Percentiles rank a stretch among this genome's conserved stretches.
These are phyloP conservation scores for Portunus trituberculatus DNA, from an alignment of 1,140 invertebrate species.

Conservation along the genomic window DNA sequence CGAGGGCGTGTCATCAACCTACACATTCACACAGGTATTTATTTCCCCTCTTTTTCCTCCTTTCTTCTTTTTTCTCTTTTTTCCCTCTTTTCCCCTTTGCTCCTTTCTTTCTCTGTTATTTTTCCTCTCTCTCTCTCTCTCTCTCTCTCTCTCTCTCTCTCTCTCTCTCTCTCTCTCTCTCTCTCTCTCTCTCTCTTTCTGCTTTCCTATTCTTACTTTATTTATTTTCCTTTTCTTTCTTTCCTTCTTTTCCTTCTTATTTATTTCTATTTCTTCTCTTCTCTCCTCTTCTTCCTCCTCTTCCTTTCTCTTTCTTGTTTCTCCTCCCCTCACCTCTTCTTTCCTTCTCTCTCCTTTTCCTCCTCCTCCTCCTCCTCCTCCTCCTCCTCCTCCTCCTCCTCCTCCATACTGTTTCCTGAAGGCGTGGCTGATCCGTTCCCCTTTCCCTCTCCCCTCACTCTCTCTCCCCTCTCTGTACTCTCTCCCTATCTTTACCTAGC, in stretches of 20 bases:
- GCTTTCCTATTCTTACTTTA: no score
- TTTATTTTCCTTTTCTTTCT: background rate
- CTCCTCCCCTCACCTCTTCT: background rate
- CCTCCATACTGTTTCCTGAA: background rate
- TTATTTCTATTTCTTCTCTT: background rate
- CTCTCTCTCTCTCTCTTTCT: background rate
- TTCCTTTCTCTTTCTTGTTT: background rate
- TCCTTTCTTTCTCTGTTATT: background rate
- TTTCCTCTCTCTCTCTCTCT: background rate
- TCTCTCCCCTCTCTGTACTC: background rate
- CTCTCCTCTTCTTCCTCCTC: background rate
- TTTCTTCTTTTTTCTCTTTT: background rate
- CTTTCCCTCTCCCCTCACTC: background rate
- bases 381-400: background rate
- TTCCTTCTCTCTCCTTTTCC: background rate
- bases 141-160: conserved; percentile 25
- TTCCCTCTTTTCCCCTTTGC: no score
- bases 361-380: background rate
- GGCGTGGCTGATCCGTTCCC: background rate
- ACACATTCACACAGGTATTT: background rate
- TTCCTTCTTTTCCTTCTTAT: no score
- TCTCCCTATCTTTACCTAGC: no score
- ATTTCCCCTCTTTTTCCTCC: background rate
- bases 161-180: conserved; percentile 34
- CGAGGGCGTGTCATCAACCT: background rate